Evolutionary conservation across 2,113 vertebrate species (phyloP), one percentile per base, ranked within the genome.

Genomic region (Zapornia atra): DNA sequence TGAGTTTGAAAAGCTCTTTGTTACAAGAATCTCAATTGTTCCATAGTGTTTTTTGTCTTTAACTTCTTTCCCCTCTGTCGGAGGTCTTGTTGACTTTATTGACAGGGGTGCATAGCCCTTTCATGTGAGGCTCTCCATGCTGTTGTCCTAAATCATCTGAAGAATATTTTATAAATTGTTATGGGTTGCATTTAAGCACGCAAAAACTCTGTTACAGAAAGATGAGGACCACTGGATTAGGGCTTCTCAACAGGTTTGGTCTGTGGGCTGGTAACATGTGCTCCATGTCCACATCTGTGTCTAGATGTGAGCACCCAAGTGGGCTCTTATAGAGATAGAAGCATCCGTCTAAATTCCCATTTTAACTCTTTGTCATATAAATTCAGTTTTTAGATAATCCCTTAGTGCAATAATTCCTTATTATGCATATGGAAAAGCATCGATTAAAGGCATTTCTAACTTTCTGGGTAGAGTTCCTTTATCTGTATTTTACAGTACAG

Each of bases 401-500:
- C 70, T 82, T 38, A 40, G 83, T 78, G 51, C 65, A 94, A 65
- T 95, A 87, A 95, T 85, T 96, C 86, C 81, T 92, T 82, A 82
- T 92, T 91, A 87, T 87, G 70, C 81, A 57, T 82, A 87, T 36
- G 57, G 81, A 92, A 91, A 85, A 84, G 1, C 24, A 64, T 84
- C 57, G 86, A 94, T 95, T 95, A 81, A 95, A 92, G 57, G 34
- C 42, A 1, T 89, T 96, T 96, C 92, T 50, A 91, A 92, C 86
- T 94, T 91, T 95, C 81, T 84, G 91, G 53, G 72, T 76, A 89
- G 86, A 94, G 69, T 94, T 95, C 73, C 86, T 97, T 96, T 91
- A 94, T 95, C 81, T 91, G 89, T 87, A 56, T 89, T 95, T 96
- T 95, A 91, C 87, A 92, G 91, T 89, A 79, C 29, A 69, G 77